Evolutionary conservation across 2,888 invertebrate genomes (phyloP).

Genomic region (Dicycla oo): DNA sequence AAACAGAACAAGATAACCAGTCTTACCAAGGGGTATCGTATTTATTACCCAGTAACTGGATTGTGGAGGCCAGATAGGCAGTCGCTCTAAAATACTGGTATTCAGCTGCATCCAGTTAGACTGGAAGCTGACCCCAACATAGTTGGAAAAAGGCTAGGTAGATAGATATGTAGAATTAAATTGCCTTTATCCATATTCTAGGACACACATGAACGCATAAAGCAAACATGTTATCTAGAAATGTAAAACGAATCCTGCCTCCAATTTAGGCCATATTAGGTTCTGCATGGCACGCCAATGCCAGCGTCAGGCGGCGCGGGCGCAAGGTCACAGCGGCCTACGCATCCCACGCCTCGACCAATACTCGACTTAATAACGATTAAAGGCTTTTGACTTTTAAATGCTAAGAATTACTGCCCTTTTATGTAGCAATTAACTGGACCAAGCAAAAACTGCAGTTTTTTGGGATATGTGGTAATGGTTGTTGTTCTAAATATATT

Average conservation of each 20-base stretch:
- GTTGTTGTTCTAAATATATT: conserved; percentile 32
- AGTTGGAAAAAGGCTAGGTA: too few relatives aligned
- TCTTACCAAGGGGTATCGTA: too few relatives aligned
- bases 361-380: conserved; percentile 39
- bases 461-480: conserved; percentile 9
- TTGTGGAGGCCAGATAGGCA: neutral
- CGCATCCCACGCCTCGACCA: conserved; percentile 72
- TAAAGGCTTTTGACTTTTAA: conserved; percentile 46
- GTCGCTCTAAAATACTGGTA: too few relatives aligned
- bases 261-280: conserved; percentile 78
- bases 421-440: conserved; percentile 34
- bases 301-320: conserved; percentile 67
- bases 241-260: conserved; percentile 61
- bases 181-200: neutral
- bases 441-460: neutral
- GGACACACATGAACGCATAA: conserved; percentile 19
- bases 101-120: too few relatives aligned
- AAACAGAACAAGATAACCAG: too few relatives aligned
- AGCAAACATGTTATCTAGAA: conserved; percentile 40
- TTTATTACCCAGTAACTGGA: neutral
- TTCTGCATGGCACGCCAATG: conserved; percentile 75
- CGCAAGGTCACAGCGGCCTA: conserved; percentile 82
- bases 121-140: too few relatives aligned
- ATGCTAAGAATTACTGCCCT: conserved; percentile 43
- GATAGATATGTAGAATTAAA: too few relatives aligned